Evolutionary conservation across 2,888 invertebrate species (phyloP).

Genomic region (Crossocerus cetratus): DNA sequence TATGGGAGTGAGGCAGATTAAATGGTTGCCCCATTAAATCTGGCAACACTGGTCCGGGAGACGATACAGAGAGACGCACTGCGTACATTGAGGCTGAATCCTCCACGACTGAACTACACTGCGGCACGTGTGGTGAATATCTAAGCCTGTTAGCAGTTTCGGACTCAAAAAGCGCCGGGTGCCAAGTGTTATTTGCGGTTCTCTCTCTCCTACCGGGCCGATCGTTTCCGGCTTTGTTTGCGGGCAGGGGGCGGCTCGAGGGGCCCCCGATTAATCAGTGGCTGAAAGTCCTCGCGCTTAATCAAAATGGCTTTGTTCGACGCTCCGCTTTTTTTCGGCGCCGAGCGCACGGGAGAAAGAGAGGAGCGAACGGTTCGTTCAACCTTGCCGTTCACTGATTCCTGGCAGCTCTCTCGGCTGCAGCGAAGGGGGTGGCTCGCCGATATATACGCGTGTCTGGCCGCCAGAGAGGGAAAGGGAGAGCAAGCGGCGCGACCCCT

Average conservation of each 20-base stretch:
- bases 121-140: no score
- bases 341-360: neutral
- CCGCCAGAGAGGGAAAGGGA: slow-evolving; percentile 23
- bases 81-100: no score
- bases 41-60: no score
- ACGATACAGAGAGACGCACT: no score
- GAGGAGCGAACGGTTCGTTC: slow-evolving; percentile 8
- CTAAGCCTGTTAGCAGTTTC: slow-evolving; percentile 22
- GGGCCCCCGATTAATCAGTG: slow-evolving; percentile 34
- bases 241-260: neutral
- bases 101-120: no score
- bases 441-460: slow-evolving; percentile 52
- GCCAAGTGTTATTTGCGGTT: neutral
- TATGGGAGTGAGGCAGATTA: no score
- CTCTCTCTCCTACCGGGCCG: neutral
- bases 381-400: slow-evolving; percentile 43
- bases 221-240: neutral
- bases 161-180: no score
- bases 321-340: neutral
- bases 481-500: slow-evolving; percentile 52
- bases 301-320: slow-evolving; percentile 33
- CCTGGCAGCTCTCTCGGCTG: slow-evolving; percentile 17
- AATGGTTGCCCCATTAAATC: no score
- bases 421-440: slow-evolving; percentile 49
- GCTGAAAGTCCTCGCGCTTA: slow-evolving; percentile 22